Evolutionary conservation across 2,113 vertebrate genomes (phyloP).

Genomic region (Mesembrinibis cayennensis): DNA sequence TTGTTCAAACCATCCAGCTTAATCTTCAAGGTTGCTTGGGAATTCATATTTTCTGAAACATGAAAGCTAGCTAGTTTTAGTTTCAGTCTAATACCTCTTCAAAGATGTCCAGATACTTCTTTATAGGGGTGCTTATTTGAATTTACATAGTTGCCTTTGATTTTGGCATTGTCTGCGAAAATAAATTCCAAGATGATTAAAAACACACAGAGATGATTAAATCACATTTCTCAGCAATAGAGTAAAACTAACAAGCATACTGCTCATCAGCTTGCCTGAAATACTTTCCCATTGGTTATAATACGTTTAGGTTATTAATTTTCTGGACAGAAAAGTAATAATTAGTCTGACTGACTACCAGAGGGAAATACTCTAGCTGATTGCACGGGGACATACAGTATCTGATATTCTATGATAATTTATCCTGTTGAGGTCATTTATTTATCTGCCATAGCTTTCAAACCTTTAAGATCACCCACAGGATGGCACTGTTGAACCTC

Average conservation of each 20-base stretch:
- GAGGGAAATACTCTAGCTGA: background rate
- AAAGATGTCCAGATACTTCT: background rate
- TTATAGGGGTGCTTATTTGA: background rate
- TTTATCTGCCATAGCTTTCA: background rate
- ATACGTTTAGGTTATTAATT: slow-evolving; percentile 43
- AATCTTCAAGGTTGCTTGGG: background rate
- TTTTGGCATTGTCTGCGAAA: slow-evolving; percentile 19
- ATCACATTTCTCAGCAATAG: background rate
- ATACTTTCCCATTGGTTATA: background rate
- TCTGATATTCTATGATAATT: background rate
- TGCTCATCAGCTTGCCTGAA: slow-evolving; percentile 6
- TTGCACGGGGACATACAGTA: background rate
- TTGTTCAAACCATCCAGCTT: background rate
- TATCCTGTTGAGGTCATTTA: background rate
- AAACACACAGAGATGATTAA: slow-evolving; percentile 35
- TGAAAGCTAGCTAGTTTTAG: background rate
- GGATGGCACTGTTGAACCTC: slow-evolving; percentile 74
- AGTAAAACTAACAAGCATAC: background rate
- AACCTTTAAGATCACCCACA: slow-evolving; percentile 46
- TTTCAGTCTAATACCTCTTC: background rate
- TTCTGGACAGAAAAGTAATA: slow-evolving; percentile 55
- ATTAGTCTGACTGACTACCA: slow-evolving; percentile 55
- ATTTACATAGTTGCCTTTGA: slow-evolving; percentile 16
- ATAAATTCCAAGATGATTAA: slow-evolving; percentile 31
- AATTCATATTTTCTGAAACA: background rate